phyloP scores from a whole-genome alignment of 1,140 invertebrate genomes.

The Nixonia krombeini region DNA sequence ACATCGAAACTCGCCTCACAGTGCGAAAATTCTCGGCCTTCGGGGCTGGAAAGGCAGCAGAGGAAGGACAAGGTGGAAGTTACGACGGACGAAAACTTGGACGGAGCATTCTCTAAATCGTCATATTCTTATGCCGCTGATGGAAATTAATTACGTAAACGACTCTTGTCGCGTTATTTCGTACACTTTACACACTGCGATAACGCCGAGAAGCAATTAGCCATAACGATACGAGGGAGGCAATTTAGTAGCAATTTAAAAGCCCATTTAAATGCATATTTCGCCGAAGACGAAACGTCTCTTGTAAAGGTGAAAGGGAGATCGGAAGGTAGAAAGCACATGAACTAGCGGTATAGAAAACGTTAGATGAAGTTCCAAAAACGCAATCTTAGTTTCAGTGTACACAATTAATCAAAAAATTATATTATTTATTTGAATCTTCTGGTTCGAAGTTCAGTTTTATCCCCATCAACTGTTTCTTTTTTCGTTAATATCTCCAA shows the following conservation, averaged over 20 bases:
- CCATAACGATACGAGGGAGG: conserved; percentile 37
- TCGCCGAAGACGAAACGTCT: conserved; percentile 48
- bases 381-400: too few relatives aligned
- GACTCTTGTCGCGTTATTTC: conserved; percentile 14
- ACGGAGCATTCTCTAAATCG: too few relatives aligned
- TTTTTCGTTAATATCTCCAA: too few relatives aligned
- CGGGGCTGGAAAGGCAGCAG: neutral
- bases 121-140: conserved; percentile 1
- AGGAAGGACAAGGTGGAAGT: neutral
- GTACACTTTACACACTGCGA: conserved; percentile 16
- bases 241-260: conserved; percentile 56
- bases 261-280: conserved; percentile 61
- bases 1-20: conserved; percentile 44
- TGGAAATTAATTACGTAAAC: neutral
- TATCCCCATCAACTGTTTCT: too few relatives aligned
- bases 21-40: neutral
- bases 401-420: too few relatives aligned
- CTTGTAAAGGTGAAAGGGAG: conserved; percentile 39
- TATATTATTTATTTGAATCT: too few relatives aligned
- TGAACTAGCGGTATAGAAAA: too few relatives aligned
- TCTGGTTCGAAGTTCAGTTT: too few relatives aligned
- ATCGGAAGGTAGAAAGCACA: too few relatives aligned
- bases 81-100: neutral
- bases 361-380: too few relatives aligned
- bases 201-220: conserved; percentile 47